These are phyloP conservation scores for Reticulitermes speratus DNA, from an alignment of 1,140 invertebrate species.

Conservation along the genomic window DNA sequence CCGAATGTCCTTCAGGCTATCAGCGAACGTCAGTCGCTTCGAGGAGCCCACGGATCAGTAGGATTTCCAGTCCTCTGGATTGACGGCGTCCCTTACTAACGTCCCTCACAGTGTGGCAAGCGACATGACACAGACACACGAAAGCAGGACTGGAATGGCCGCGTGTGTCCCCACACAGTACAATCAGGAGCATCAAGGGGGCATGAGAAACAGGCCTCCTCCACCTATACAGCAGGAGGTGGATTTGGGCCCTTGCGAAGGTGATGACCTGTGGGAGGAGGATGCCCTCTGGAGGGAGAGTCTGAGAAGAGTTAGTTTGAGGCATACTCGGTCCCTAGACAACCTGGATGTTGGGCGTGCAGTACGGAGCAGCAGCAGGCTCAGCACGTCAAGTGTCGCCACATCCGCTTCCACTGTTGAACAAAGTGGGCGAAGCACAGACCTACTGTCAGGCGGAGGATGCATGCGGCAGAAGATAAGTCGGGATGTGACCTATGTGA, in stretches of 20 bases:
- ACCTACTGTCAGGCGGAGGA: conserved; percentile 11
- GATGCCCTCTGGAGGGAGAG: conserved; percentile 78
- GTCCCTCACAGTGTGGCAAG: not conserved
- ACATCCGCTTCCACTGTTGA: not conserved
- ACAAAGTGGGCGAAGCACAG: not conserved
- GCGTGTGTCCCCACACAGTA: not conserved
- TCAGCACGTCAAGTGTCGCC: conserved; percentile 27
- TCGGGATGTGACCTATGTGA: conserved; percentile 72
- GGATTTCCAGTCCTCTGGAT: not conserved
- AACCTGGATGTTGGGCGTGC: conserved; percentile 59
- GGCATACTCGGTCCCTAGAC: conserved; percentile 77
- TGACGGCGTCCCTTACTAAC: not conserved
- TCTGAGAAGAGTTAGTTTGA: conserved; percentile 70
- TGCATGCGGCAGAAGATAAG: conserved; percentile 49
- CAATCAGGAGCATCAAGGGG: not conserved
- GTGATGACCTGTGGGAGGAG: conserved; percentile 77
- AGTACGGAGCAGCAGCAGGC: not conserved
- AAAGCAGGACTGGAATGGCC: not conserved
- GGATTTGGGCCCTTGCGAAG: not conserved
- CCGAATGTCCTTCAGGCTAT: conserved; percentile 42
- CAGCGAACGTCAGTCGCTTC: not conserved
- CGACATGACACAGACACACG: not conserved
- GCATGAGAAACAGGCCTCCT: not conserved
- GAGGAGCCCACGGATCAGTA: not conserved
- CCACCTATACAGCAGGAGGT: not conserved